These are phyloP conservation scores for Aphelinus certus DNA, from an alignment of 1,140 invertebrate genomes.

Conservation along the genomic window DNA sequence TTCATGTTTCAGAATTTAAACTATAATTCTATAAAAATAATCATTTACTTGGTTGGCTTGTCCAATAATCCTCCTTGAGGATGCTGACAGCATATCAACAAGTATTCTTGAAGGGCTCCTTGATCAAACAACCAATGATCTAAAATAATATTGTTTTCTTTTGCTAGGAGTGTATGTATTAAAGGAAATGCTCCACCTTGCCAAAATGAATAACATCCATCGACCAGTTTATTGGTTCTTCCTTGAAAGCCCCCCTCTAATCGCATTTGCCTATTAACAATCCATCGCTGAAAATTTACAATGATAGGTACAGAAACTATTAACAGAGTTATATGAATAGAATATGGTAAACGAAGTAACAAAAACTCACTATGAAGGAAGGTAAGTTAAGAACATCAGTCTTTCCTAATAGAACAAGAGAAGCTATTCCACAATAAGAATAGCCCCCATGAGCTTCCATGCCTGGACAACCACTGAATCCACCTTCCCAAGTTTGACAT, in stretches of 20 bases:
- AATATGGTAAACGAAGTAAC: conserved; percentile 18
- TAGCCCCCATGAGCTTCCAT: conserved; percentile 99
- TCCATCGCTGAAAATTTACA: conserved; percentile 75
- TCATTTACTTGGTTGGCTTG: conserved; percentile 88
- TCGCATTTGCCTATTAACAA: conserved; percentile 88
- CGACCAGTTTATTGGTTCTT: conserved; percentile 97
- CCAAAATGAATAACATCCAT: conserved; percentile 99
- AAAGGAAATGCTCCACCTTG: conserved; percentile 90
- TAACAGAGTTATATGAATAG: conserved; percentile 19
- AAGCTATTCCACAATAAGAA: conserved; percentile 94
- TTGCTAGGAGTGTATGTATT: conserved; percentile 71
- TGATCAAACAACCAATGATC: conserved; percentile 81
- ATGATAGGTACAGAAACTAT: conserved; percentile 14
- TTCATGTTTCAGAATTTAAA: no score
- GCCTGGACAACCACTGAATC: conserved; percentile 93
- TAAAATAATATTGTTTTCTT: conserved; percentile 50
- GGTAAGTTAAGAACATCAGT: conserved; percentile 83
- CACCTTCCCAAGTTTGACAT: conserved; percentile 99
- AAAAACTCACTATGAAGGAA: conserved; percentile 74
- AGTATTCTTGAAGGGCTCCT: conserved; percentile 92
- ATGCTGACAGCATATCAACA: conserved; percentile 92
- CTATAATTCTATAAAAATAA: neutral
- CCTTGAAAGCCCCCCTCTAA: conserved; percentile 94
- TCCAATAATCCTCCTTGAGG: conserved; percentile 91
- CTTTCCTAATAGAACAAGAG: conserved; percentile 83